phyloP scores from a whole-genome alignment of 2,113 vertebrate genomes.

The pig (Sus scrofa) region T2T-Sscrofa CM000816.6:90889501-90890000 shows the following conservation, averaged over 20 bases:
- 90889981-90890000: conserved; percentile 13
- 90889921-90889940: neutral
- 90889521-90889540: no score
- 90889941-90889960: conserved; percentile 15
- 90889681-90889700: neutral
- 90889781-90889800: neutral
- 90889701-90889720: neutral
- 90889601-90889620: no score
- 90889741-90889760: neutral
- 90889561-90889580: no score
- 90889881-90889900: no score
- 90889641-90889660: no score
- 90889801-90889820: neutral
- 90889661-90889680: no score
- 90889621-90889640: no score
- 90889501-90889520: no score
- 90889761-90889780: neutral
- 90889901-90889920: conserved; percentile 49
- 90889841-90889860: neutral
- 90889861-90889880: neutral
- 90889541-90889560: no score
- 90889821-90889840: neutral
- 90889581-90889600: no score
- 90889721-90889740: neutral
- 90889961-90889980: neutral